Evolutionary conservation across 2,797 vertebrate species (phyloP), one percentile per base, ranked within the genome.

Genomic region (Spinibarbus caldwelli): DNA sequence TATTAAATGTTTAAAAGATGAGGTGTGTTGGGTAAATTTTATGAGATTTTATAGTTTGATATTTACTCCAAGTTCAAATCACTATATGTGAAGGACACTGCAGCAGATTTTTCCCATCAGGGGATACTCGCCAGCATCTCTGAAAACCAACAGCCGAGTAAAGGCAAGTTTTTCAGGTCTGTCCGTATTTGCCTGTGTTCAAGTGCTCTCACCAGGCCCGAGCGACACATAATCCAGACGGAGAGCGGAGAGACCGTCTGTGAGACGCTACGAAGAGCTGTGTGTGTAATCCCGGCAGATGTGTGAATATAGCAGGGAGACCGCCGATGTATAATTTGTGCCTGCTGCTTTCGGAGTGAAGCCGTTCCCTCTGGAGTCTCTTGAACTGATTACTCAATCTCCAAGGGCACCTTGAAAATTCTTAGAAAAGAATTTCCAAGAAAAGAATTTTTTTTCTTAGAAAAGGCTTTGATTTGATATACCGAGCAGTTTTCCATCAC

Each of bases 321-420:
- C 43, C 19, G 54, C 6, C 19, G 79, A 34, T 66, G 54, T 81
- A 77, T 86, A 80, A 86, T 87, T 78, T 86, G 49, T 59, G 54
- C 70, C 52, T 78, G 82, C 75, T 54, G 72, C 66, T 78, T 80
- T 64, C 62, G 8, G 66, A 85, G 77, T 19, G 29, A 79, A 85
- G 83, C 77, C 23, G 36, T 71, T 70, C 77, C 29, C 88, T 85
- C 82, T 67, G 82, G 66, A 83, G 87, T 79, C 71, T 66, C 57
- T 80, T 19, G 21, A 36, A 5, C 59, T 76, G 86, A 86, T 90
- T 86, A 80, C 67, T 85, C 66, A 8, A 26, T 85, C 85, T 70
- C 59, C 77, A 88, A 88, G 73, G 88, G 82, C 90, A 88, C 85
- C 84, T 88, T 87, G 86, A 29, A 87, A 76, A 71, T 77, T 43